These are phyloP conservation scores for Drosophila jambulina DNA, from an alignment of 1,140 invertebrate genomes.

Conservation along the genomic window DNA sequence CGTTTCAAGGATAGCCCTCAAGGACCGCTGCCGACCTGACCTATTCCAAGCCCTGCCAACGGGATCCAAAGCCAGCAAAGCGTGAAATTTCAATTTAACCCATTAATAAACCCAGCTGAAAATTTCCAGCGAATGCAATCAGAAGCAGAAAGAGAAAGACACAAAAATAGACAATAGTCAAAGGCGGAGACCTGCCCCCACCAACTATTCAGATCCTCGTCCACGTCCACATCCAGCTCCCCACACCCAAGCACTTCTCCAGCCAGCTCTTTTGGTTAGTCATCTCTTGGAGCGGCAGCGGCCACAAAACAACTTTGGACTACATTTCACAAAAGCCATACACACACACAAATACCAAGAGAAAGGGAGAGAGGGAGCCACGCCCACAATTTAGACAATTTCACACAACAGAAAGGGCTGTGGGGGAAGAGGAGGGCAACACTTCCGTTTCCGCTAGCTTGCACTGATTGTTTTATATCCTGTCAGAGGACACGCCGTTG, in stretches of 20 bases:
- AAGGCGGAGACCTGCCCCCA: conserved; percentile 15
- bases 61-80: conserved; percentile 46
- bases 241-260: conserved; percentile 12
- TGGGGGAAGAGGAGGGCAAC: conserved; percentile 30
- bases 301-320: conserved; percentile 67
- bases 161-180: conserved; percentile 56
- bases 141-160: conserved; percentile 47
- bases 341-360: conserved; percentile 21
- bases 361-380: conserved; percentile 14
- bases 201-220: conserved; percentile 39
- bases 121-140: conserved; percentile 53
- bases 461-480: conserved; percentile 85
- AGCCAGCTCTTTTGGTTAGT: conserved; percentile 44
- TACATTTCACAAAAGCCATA: conserved; percentile 64
- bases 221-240: background rate
- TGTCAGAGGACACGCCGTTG: conserved; percentile 73
- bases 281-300: conserved; percentile 38
- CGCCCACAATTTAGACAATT: conserved; percentile 77
- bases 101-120: conserved; percentile 74
- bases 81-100: conserved; percentile 80
- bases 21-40: conserved; percentile 23
- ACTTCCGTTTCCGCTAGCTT: conserved; percentile 83
- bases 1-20: conserved; percentile 30
- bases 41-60: conserved; percentile 31
- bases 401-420: conserved; percentile 42